Percentiles rank a stretch among this genome's conserved stretches.
phyloP scores from a whole-genome alignment of 2,888 invertebrate genomes.

The Lutraria lutraria region DNA sequence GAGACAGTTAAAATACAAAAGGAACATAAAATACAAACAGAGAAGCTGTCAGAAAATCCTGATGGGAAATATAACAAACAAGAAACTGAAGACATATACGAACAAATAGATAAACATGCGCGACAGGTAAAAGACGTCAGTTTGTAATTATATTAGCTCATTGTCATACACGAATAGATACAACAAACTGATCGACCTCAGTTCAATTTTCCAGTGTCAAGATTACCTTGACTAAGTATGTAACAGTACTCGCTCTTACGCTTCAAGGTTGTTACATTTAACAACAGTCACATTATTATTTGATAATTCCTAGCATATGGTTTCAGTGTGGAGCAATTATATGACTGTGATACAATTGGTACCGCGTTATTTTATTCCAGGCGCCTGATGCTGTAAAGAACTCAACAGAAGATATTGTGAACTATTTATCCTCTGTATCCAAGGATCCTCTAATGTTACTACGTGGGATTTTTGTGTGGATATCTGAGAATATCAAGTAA shows the following conservation, averaged over 20 bases:
- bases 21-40: too few species aligned
- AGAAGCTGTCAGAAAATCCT: too few species aligned
- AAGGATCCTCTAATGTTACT: slow-evolving; percentile 60
- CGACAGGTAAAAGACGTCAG: slow-evolving; percentile 37
- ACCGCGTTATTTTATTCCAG: slow-evolving; percentile 43
- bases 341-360: background rate
- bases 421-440: slow-evolving; percentile 58
- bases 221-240: background rate
- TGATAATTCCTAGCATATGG: background rate
- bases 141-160: too few species aligned
- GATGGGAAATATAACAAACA: background rate
- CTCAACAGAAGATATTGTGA: slow-evolving; percentile 58
- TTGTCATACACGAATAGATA: too few species aligned
- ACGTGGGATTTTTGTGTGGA: slow-evolving; percentile 69
- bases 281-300: background rate
- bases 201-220: background rate
- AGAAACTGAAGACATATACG: background rate
- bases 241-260: background rate
- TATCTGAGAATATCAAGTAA: slow-evolving; percentile 71
- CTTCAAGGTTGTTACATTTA: background rate
- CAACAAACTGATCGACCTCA: background rate
- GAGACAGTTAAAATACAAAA: too few species aligned
- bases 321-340: background rate
- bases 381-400: slow-evolving; percentile 60
- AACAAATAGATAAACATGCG: slow-evolving; percentile 38